Base-by-base conservation (phyloP, 2,888 invertebrate genomes). In the Arrhopalites spinosus region DNA sequence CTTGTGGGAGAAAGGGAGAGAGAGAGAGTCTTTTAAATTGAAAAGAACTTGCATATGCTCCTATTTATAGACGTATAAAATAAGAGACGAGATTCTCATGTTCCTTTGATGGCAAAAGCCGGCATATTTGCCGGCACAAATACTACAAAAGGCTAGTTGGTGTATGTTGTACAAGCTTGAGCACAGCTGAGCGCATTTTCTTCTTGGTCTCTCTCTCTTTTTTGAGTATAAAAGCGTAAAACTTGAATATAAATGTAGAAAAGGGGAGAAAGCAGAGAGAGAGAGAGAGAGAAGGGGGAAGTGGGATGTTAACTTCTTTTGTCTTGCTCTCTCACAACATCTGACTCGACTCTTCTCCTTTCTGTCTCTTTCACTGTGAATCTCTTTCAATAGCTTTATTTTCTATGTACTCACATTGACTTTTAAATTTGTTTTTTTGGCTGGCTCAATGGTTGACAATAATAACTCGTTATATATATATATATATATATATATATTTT, bases 251-350 rank as follows among this genome's bases (percentile, higher is more conserved):
- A 50, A 50, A 50, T 50, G 50, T 50, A 45, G n/a, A n/a, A n/a
- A n/a, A n/a, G n/a, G n/a, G n/a, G n/a, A n/a, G 50, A 50, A 50
- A 50, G 50, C 8, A 45, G 45, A 50, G 17, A 50, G 36, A 36
- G 36, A 36, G 36, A 36, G 36, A 36, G 36, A 36, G 36, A 36
- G 11, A 36, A 11, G 11, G 5, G 11, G 36, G 5, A 50, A 50
- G 50, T 50, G 15, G 50, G 50, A 50, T 50, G 50, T 50, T 50
- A 50, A 50, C 50, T 50, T 50, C 50, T 50, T 50, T 50, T 50
- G 5, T 50, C 17, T 17, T n/a, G 3, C 50, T n/a, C 7, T 8
- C 17, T 50, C 3, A 15, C 2, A 15, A 17, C 50, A 50, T 50
- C 7, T 50, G 50, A 50, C 50, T 50, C 15, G 45, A 45, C 50